Conservation (phyloP, 2,113 vertebrate species). For the Cottus gobio region DNA sequence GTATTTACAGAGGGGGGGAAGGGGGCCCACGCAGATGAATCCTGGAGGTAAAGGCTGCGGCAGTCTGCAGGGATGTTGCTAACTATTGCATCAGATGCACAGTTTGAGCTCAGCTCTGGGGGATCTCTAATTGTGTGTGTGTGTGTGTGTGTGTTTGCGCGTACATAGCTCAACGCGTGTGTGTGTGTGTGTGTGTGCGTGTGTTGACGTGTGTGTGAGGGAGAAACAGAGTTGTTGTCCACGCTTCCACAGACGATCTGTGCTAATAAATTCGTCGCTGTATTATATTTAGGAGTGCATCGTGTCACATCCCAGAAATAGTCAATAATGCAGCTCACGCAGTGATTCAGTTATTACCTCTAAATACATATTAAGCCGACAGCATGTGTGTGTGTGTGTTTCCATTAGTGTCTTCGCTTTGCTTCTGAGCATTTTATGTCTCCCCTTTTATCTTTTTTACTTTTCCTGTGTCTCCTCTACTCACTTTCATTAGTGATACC, state of each 20-base stretch:
- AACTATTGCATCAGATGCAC: slow-evolving; percentile 82
- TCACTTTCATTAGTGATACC: background rate
- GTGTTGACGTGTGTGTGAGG: background rate
- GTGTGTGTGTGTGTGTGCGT: background rate
- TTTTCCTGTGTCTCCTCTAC: background rate
- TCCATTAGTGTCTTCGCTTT: slow-evolving; percentile 11
- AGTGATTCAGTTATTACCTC: slow-evolving; percentile 65
- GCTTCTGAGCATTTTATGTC: slow-evolving; percentile 2
- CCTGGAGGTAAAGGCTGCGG: slow-evolving; percentile 56
- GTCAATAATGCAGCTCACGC: slow-evolving; percentile 63
- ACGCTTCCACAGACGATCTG: slow-evolving; percentile 49
- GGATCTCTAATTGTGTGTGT: slow-evolving; percentile 28
- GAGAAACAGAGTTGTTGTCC: slow-evolving; percentile 54
- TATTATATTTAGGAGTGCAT: slow-evolving; percentile 74
- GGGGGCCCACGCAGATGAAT: slow-evolving; percentile 32
- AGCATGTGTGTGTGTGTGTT: slow-evolving; percentile 22
- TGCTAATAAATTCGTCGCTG: slow-evolving; percentile 54
- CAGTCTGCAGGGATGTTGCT: slow-evolving; percentile 77
- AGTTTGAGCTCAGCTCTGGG: slow-evolving; percentile 49
- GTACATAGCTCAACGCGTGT: background rate
- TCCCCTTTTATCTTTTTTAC: background rate
- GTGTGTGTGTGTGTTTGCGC: background rate
- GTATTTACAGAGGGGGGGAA: slow-evolving; percentile 31
- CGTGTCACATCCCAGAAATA: slow-evolving; percentile 72
- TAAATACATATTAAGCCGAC: slow-evolving; percentile 67